phyloP scores from a whole-genome alignment of 1,140 invertebrate genomes.

The Brachionus paranguensis region DNA sequence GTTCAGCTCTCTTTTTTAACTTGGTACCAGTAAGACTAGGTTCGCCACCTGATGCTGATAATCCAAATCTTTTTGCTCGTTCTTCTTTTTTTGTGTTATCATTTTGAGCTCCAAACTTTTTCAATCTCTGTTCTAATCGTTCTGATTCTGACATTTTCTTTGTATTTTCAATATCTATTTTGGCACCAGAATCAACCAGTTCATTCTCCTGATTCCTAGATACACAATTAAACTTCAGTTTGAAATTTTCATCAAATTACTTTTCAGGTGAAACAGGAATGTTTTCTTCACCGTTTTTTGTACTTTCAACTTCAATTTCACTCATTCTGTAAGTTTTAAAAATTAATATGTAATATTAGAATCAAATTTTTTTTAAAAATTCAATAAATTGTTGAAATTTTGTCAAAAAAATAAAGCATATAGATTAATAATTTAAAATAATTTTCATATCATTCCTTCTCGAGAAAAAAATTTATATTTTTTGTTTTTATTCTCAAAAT shows the following conservation, averaged over 20 bases:
- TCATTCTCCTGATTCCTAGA: not conserved
- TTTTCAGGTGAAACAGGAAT: not conserved
- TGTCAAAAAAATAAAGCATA: no score
- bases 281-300: not conserved
- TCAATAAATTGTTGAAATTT: no score
- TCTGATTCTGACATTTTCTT: not conserved
- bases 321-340: not conserved
- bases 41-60: not conserved
- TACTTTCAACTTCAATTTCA: not conserved
- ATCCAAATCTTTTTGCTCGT: constrained; percentile 12
- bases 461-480: no score
- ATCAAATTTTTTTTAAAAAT: no score
- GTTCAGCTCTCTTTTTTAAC: constrained; percentile 11
- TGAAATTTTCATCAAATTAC: not conserved
- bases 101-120: constrained; percentile 37
- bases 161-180: not conserved
- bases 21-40: not conserved
- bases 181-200: not conserved
- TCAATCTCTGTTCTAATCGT: constrained; percentile 26
- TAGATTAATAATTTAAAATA: no score
- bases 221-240: not conserved
- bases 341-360: not conserved
- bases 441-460: no score
- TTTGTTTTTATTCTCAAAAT: no score
- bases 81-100: constrained; percentile 29